Percentiles rank a stretch among this genome's conserved stretches.
These are phyloP conservation scores for Erpobdella octoculata DNA, from an alignment of 2,888 invertebrate species.

Conservation along the genomic window DNA sequence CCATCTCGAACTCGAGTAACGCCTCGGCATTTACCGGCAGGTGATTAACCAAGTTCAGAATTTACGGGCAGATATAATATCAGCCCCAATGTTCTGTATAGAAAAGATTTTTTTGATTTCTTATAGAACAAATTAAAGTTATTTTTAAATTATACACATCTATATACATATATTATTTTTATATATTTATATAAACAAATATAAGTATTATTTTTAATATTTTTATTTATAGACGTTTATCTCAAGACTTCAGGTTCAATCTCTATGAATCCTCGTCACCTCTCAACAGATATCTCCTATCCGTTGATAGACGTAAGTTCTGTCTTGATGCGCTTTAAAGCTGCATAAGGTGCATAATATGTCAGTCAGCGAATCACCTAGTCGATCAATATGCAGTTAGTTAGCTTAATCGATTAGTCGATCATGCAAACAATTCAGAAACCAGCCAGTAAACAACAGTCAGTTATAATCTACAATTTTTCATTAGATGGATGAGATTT, in stretches of 20 bases:
- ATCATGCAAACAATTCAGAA: too few relatives aligned
- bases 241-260: constrained; percentile 20
- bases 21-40: not conserved
- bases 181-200: not conserved
- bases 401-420: too few relatives aligned
- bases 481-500: not conserved
- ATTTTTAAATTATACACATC: not conserved
- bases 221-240: constrained; percentile 21
- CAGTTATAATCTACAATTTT: not conserved
- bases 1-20: constrained; percentile 18
- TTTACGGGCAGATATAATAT: too few relatives aligned
- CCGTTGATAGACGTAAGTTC: constrained; percentile 13
- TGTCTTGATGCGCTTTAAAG: too few relatives aligned
- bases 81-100: too few relatives aligned
- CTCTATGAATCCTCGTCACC: constrained; percentile 21
- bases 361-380: too few relatives aligned
- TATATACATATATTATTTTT: not conserved
- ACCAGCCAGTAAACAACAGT: too few relatives aligned
- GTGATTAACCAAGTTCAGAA: too few relatives aligned
- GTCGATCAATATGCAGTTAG: too few relatives aligned
- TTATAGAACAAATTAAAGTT: not conserved
- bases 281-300: constrained; percentile 21
- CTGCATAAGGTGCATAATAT: too few relatives aligned
- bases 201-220: not conserved
- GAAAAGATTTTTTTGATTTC: not conserved